Conservation (phyloP, 2,888 invertebrate genomes). For the Polydesmus complanatus region DNA sequence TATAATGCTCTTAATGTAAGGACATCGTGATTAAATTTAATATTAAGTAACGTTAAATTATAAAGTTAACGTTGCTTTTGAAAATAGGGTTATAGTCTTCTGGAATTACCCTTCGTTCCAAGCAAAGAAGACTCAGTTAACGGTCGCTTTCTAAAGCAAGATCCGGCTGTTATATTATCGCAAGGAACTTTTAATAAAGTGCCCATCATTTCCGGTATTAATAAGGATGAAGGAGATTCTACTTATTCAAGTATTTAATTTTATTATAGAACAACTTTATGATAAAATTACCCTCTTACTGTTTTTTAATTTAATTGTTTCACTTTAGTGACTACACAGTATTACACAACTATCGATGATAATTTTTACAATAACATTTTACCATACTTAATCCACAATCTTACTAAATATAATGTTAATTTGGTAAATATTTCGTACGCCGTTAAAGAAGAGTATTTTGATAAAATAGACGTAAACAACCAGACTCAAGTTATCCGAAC, state of each 20-base stretch:
- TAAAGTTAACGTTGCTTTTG: too few species aligned
- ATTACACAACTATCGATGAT: background rate
- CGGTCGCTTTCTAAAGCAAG: slow-evolving; percentile 6
- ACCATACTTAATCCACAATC: background rate
- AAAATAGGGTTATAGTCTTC: background rate
- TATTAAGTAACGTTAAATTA: too few species aligned
- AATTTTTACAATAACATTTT: background rate
- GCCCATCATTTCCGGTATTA: slow-evolving; percentile 2
- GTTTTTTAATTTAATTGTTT: background rate
- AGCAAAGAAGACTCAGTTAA: background rate
- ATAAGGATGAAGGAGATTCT: slow-evolving; percentile 10
- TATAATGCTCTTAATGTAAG: slow-evolving; percentile 12
- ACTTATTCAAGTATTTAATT: background rate
- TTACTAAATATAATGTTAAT: slow-evolving; percentile 3
- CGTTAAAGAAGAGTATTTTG: slow-evolving; percentile 2
- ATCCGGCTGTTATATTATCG: background rate
- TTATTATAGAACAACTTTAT: background rate
- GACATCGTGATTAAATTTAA: too few species aligned
- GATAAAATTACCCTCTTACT: background rate
- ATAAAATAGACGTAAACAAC: background rate
- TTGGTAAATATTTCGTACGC: slow-evolving; percentile 2
- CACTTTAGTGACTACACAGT: background rate
- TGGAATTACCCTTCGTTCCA: slow-evolving; percentile 6
- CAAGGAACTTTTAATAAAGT: slow-evolving; percentile 11
- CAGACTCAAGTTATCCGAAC: background rate